Evolutionary conservation across 53 echinoderm and acorn worm species (phyloP), one percentile per base, ranked within the genome.

Genomic region (Stichopus horrens): DNA sequence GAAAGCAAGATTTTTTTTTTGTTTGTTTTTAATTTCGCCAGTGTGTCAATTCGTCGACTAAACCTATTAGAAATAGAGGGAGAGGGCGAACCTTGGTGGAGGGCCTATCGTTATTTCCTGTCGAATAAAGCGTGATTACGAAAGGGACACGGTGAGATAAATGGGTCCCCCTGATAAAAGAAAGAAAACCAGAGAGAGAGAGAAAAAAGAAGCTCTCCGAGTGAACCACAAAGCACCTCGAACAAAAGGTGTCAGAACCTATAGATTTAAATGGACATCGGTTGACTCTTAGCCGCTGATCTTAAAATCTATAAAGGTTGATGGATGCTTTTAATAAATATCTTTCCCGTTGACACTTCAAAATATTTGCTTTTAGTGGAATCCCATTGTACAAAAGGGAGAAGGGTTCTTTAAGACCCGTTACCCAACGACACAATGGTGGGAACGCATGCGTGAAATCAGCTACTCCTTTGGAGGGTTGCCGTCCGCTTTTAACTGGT

Each of bases 211-310:
- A 54, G 55, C 79, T 51, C 53, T 78, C n/a, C 10, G n/a, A 53
- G n/a, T 55, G 53, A 53, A n/a, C 79, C 11, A 51, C 52, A 78
- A 78, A 78, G 53, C 55, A 55, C 16, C 7, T 19, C 55, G 55
- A 78, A 78, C 79, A 78, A 78, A 78, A 78, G 79, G 79, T 78
- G 79, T 78, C 79, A 78, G 79, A 78, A 78, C n/a, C 79, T 78
- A 52, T 78, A 78, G 53, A 78, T 51, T 37, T 78, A 78, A 78
- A 78, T 78, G 79, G 79, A 78, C 79, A 78, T 78, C 79, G 37
- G 37, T 78, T 78, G 79, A 78, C 79, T 78, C 79, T 53, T n/a
- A 60, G 52, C 18, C 16, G 37, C 55, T 78, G 79, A 78, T 78
- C 79, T 53, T 55, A 78, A 78, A 78, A 78, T 78, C 79, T 51